These are phyloP conservation scores for Myzus persicae DNA, from an alignment of 1,140 invertebrate genomes.

Conservation along the genomic window DNA sequence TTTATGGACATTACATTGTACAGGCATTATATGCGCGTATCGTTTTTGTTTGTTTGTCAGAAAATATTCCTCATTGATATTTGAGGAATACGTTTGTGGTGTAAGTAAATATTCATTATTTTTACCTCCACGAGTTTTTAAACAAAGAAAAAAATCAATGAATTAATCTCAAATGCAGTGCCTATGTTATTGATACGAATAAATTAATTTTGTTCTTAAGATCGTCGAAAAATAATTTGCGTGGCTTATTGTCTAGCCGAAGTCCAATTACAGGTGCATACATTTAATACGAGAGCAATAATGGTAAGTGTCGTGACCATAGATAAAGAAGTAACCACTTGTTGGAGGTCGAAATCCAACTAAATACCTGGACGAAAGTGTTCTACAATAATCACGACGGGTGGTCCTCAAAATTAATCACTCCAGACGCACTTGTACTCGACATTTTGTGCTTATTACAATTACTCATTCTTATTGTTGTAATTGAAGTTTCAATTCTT, in stretches of 20 bases:
- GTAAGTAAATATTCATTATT: not conserved
- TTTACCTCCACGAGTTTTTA: not conserved
- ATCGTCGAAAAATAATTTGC: not conserved
- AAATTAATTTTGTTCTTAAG: not conserved
- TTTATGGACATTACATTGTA: too few species aligned
- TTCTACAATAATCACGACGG: not conserved
- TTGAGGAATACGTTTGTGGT: not conserved
- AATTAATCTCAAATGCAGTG: too few species aligned
- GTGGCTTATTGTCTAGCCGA: not conserved
- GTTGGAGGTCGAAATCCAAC: not conserved
- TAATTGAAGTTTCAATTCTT: not conserved
- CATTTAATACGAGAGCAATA: not conserved
- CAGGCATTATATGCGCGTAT: not conserved
- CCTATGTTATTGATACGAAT: not conserved
- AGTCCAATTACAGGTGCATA: not conserved
- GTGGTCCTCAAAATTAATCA: not conserved
- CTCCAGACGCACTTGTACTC: not conserved
- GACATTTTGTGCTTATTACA: not conserved
- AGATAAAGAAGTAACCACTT: too few species aligned
- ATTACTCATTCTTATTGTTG: constrained; percentile 9
- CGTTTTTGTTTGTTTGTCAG: not conserved
- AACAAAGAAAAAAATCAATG: too few species aligned
- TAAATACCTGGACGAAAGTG: not conserved
- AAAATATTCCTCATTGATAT: not conserved
- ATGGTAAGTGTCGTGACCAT: not conserved